Conservation (phyloP, 2,113 vertebrate species). For the Sebastes schlegelii region DNA sequence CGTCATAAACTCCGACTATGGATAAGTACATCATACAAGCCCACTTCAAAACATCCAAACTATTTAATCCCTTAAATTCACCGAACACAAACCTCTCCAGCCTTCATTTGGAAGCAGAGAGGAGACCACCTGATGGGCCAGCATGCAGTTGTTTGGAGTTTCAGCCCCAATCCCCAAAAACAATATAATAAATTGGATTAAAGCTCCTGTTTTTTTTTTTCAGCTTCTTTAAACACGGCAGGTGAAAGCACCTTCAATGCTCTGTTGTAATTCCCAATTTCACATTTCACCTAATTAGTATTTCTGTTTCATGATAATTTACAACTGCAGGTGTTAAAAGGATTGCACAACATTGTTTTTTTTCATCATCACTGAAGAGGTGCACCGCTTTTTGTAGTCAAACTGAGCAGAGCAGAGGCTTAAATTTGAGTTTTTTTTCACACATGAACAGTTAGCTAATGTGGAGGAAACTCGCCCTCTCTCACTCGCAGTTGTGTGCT, state of each 20-base stretch:
- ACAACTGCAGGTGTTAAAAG: background rate
- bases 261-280: background rate
- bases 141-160: background rate
- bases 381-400: background rate
- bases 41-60: too few species aligned
- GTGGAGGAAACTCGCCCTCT: background rate
- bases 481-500: background rate
- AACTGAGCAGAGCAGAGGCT: slow-evolving; percentile 2
- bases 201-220: background rate
- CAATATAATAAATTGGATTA: background rate
- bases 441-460: background rate
- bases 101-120: background rate
- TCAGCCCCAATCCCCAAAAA: background rate
- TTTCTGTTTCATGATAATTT: background rate
- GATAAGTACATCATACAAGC: too few species aligned
- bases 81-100: background rate
- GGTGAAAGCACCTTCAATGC: background rate
- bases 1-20: too few species aligned
- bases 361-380: background rate
- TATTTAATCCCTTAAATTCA: background rate
- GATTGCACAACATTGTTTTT: background rate
- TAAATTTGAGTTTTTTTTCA: slow-evolving; percentile 1
- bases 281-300: background rate
- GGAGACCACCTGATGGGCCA: background rate
- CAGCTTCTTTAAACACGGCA: background rate